Conservation (phyloP, 2,888 invertebrate species). For the Sarcophaga caerulescens region DNA sequence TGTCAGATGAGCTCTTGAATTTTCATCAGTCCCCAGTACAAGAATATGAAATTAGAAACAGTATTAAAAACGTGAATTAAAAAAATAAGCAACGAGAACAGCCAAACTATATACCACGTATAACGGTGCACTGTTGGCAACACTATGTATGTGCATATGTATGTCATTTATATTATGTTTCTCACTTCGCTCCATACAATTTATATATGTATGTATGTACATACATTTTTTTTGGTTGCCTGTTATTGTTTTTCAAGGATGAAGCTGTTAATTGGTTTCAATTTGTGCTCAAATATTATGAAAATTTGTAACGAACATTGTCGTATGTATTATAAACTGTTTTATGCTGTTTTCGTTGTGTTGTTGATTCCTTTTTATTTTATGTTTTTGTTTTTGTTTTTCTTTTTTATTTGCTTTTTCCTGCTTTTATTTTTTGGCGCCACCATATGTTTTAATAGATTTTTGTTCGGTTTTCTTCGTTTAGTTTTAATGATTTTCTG, state of each 20-base stretch:
- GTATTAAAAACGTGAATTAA: no score
- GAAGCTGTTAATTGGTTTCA: conserved; percentile 52
- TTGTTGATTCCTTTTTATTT: background rate
- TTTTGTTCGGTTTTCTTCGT: background rate
- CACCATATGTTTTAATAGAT: background rate
- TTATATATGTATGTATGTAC: no score
- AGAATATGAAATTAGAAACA: no score
- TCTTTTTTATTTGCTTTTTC: conserved; percentile 4
- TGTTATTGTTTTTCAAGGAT: conserved; percentile 18
- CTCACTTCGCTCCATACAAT: no score
- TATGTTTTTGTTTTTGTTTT: conserved; percentile 19
- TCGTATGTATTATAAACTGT: background rate
- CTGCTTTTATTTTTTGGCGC: conserved; percentile 3
- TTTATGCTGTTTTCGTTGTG: conserved; percentile 2
- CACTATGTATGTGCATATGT: no score
- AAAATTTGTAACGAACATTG: background rate
- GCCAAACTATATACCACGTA: no score
- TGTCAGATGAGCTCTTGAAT: no score
- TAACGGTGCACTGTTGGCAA: no score
- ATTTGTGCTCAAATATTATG: conserved; percentile 16
- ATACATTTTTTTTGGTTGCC: background rate
- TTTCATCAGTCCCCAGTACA: no score
- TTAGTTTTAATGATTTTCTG: conserved; percentile 22
- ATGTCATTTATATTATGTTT: no score
- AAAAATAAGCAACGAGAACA: no score